phyloP scores from a whole-genome alignment of 2,797 vertebrate species.

The Sebastes baramenuke region DNA sequence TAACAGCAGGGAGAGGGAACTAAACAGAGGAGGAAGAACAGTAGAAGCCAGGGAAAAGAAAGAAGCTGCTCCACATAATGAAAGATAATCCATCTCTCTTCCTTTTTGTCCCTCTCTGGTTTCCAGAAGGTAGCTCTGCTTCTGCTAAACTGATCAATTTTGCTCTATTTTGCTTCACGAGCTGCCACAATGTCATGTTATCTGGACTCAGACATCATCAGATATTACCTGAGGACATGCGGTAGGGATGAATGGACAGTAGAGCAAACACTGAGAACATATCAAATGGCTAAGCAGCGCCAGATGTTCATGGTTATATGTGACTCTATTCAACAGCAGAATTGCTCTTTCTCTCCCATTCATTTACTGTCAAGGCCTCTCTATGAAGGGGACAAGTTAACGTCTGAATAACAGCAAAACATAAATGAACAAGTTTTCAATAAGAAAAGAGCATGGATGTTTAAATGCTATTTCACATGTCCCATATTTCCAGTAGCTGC shows the following conservation, averaged over 20 bases:
- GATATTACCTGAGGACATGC: constrained; percentile 32
- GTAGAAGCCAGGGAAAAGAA: not conserved
- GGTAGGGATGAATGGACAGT: constrained; percentile 30
- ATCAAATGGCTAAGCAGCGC: constrained; percentile 56
- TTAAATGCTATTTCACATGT: not conserved
- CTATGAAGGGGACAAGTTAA: not conserved
- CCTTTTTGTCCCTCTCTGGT: not conserved
- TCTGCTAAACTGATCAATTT: constrained; percentile 30
- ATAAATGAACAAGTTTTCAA: not conserved
- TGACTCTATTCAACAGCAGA: constrained; percentile 12
- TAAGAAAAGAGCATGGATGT: not conserved
- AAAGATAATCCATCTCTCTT: not conserved
- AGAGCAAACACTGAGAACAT: constrained; percentile 42
- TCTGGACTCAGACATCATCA: constrained; percentile 18
- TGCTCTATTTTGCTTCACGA: constrained; percentile 21
- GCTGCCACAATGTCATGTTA: not conserved
- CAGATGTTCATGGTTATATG: constrained; percentile 56
- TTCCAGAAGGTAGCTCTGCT: not conserved
- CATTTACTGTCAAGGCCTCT: not conserved
- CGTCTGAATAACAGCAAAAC: not conserved
- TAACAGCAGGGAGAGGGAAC: constrained; percentile 29
- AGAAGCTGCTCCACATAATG: constrained; percentile 5
- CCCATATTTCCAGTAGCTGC: not conserved
- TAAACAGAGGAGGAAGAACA: not conserved
- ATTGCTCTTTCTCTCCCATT: not conserved